Evolutionary conservation across 2,888 invertebrate genomes (phyloP).

Genomic region (Iphiclides podalirius): DNA sequence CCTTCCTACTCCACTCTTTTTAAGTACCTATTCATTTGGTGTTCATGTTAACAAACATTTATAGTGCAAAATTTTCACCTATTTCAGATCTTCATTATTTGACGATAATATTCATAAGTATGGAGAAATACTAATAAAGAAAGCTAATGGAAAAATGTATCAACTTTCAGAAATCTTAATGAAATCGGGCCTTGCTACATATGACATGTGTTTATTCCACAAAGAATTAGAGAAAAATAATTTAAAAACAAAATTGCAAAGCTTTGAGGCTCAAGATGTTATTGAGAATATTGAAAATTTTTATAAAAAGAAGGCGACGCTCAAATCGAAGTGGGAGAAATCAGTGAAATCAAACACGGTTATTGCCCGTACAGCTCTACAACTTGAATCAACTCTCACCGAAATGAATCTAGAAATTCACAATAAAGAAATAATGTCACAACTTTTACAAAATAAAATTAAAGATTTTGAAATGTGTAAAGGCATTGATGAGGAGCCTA

Average conservation of each 20-base stretch:
- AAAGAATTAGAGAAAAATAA: slow-evolving; percentile 39
- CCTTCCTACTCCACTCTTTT: no score
- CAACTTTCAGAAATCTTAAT: slow-evolving; percentile 39
- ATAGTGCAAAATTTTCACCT: no score
- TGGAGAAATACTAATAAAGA: slow-evolving; percentile 51
- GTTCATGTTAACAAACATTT: no score
- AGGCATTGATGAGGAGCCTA: slow-evolving; percentile 45
- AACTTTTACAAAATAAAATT: slow-evolving; percentile 38
- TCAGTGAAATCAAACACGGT: slow-evolving; percentile 42
- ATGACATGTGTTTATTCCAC: slow-evolving; percentile 44
- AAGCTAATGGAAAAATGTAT: slow-evolving; percentile 34
- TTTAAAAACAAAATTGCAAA: slow-evolving; percentile 43
- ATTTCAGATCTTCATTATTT: slow-evolving; percentile 58
- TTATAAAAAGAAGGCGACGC: slow-evolving; percentile 27
- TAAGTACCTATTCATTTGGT: no score
- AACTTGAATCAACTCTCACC: slow-evolving; percentile 37
- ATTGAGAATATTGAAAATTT: slow-evolving; percentile 40
- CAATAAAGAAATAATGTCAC: slow-evolving; percentile 28
- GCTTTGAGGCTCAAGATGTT: slow-evolving; percentile 34
- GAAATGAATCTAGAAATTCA: slow-evolving; percentile 35
- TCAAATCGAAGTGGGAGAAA: slow-evolving; percentile 31
- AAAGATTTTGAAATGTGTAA: slow-evolving; percentile 50
- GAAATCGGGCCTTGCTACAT: slow-evolving; percentile 40
- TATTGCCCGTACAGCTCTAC: slow-evolving; percentile 34
- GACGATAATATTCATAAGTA: slow-evolving; percentile 59